Percentiles rank a stretch among this genome's conserved stretches.
Conservation (phyloP, 1,140 invertebrate genomes). For the Diprion similis region DNA sequence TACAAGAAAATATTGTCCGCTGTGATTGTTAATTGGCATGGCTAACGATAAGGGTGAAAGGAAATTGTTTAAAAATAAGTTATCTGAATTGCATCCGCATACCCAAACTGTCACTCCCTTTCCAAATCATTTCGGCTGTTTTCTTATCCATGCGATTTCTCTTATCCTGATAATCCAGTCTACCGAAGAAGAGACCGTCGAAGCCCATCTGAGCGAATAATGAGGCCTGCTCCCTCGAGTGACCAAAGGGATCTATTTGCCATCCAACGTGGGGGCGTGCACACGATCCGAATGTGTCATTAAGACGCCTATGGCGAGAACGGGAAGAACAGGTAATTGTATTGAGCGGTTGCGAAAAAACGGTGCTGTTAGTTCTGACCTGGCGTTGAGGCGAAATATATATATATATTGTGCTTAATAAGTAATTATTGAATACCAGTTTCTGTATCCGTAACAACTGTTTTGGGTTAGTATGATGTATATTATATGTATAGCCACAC, state of each 20-base stretch:
- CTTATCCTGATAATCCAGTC: constrained; percentile 91
- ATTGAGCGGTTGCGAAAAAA: too few species aligned
- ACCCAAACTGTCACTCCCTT: constrained; percentile 74
- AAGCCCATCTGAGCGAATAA: constrained; percentile 85
- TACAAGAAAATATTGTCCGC: constrained; percentile 41
- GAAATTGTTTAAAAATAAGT: constrained; percentile 5
- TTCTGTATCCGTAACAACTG: too few species aligned
- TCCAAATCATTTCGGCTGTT: constrained; percentile 88
- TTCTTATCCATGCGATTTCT: constrained; percentile 65
- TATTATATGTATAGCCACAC: too few species aligned
- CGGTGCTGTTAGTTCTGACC: too few species aligned
- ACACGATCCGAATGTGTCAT: constrained; percentile 85
- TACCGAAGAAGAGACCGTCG: constrained; percentile 87
- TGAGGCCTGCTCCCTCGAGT: constrained; percentile 87
- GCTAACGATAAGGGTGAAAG: constrained; percentile 14
- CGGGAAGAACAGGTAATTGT: not conserved
- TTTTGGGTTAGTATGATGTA: too few species aligned
- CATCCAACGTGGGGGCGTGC: constrained; percentile 82
- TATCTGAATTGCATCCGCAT: not conserved
- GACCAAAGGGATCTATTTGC: constrained; percentile 96
- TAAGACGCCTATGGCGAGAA: constrained; percentile 64
- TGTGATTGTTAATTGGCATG: not conserved
- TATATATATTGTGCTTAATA: too few species aligned
- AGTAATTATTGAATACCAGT: too few species aligned
- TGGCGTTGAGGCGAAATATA: too few species aligned